Evolutionary conservation across 2,797 vertebrate species (phyloP).

Genomic region (Zenarchopterus dispar): DNA sequence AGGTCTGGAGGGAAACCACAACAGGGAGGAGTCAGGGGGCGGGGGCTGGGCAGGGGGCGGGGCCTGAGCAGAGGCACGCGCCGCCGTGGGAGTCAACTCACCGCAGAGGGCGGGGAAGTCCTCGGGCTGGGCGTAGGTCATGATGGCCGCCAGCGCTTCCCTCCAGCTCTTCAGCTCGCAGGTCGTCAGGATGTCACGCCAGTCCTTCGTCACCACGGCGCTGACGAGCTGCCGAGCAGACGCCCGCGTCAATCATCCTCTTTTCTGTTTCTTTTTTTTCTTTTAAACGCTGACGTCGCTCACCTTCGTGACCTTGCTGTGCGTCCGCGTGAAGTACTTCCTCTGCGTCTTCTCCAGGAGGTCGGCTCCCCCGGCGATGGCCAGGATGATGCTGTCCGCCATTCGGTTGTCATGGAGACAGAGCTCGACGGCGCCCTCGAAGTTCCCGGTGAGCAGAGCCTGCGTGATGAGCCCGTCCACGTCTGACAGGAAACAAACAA

Average conservation of each 20-base stretch:
- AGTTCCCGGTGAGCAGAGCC: slow-evolving; percentile 93
- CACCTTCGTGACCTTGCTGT: slow-evolving; percentile 94
- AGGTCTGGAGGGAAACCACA: slow-evolving; percentile 79
- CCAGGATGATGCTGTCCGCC: slow-evolving; percentile 96
- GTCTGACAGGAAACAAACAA: slow-evolving; percentile 78
- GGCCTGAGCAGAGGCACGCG: background rate
- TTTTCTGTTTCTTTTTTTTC: too few relatives aligned
- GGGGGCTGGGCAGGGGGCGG: background rate
- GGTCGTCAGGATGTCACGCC: slow-evolving; percentile 91
- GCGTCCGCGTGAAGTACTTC: slow-evolving; percentile 91
- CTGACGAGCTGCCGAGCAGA: slow-evolving; percentile 87
- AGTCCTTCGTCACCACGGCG: slow-evolving; percentile 95
- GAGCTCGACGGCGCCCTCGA: slow-evolving; percentile 93
- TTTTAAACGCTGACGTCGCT: background rate
- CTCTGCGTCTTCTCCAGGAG: slow-evolving; percentile 92
- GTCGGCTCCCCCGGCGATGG: slow-evolving; percentile 92
- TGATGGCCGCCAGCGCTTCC: slow-evolving; percentile 93
- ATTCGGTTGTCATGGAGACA: slow-evolving; percentile 96
- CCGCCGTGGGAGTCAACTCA: slow-evolving; percentile 53
- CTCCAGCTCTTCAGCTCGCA: slow-evolving; percentile 96
- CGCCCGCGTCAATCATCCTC: background rate
- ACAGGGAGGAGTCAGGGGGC: background rate
- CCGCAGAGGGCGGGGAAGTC: slow-evolving; percentile 93
- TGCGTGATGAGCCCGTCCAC: slow-evolving; percentile 96
- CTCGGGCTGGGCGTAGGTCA: slow-evolving; percentile 92